Base-by-base conservation (phyloP, 2,113 vertebrate species). In the Perognathus longimembris region DNA sequence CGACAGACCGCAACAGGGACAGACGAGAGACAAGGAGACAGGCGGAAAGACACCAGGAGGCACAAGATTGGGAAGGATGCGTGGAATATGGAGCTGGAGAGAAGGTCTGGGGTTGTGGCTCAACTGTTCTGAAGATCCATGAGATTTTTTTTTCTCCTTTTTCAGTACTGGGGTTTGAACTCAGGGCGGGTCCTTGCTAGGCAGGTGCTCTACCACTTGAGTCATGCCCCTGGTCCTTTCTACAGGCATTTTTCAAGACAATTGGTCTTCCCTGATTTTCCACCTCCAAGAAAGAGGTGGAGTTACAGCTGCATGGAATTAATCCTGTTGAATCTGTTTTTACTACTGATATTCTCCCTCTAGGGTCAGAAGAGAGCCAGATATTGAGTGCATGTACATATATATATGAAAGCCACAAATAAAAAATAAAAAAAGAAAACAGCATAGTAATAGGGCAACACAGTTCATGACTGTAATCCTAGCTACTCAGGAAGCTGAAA, bases 11-110 rank as follows among this genome's bases (percentile, higher is more conserved):
- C 11, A 76, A 61, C 64, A 32, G 69, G 40, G 67, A 73, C 12
- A 32, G 34, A 79, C 12, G 79, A 17, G 10, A 76, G 67, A 78
- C 45, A 24, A 59, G 30, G 26, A 73, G 7, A 36, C 30, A 54
- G n/a, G 24, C 50, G 45, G 69, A 54, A 45, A 34, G 78, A 63
- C 57, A 71, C 32, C 3, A 0, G 59, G 15, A 66, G 6, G 20
- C 36, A 71, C 3, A 1, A 21, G 61, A 18, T 0, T 11, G 28
- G 32, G 32, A 30, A 42, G n/a, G 20, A 20, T 1, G 6, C n/a
- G 12, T 14, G 3, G 6, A 73, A 36, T 30, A 7, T 1, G n/a
- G 24, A 38, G 63, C 81, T 38, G 4, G 26, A 76, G 57, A 34
- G 1, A 34, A 36, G 83, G 61, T 32, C 1, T 4, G 61, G 64